Base-by-base conservation (phyloP, 2,797 vertebrate genomes). In the Manis javanica region DNA sequence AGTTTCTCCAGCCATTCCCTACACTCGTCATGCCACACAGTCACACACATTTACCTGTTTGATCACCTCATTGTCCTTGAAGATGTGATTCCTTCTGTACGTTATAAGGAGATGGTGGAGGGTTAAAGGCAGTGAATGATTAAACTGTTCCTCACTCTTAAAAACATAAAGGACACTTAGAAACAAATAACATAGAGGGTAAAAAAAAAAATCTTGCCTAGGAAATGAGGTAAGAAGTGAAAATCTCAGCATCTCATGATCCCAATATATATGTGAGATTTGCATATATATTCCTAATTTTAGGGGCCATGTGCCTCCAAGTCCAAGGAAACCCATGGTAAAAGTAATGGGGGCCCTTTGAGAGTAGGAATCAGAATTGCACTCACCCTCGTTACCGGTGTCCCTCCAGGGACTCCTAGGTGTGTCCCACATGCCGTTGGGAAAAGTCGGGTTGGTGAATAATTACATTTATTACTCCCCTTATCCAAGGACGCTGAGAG, bases 201-300 rank as follows among this genome's bases (percentile, higher is more conserved):
- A 39, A 39, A 74, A 49, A 24, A 24, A 46, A 46, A 75, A 71
- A n/a, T 11, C 21, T 31, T 34, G 9, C 37, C 15, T 89, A 78
- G 61, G 31, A 84, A 93, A 91, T 37, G 14, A 93, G 42, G 26
- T 75, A 87, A 93, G 46, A 84, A 92, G 59, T 42, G 13, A 82
- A 94, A 77, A 81, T 37, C 12, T 49, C 26, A 66, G 39, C 51
- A 23, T 34, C 29, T 14, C 12, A 64, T 77, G 31, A 85, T 64
- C 5, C 34, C 34, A 74, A 91, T 46, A 10, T 46, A 46, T 46
- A 46, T 71, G 61, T 94, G 49, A 85, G 83, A 68, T 77, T 64
- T 83, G 31, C 46, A 46, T 57, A 29, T n/a, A 81, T 66, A 15
- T 34, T 21, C 42, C 74, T 82, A 42, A 83, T 83, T 83, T 87